phyloP scores from a whole-genome alignment of 2,797 vertebrate species.

The Netta rufina region DNA sequence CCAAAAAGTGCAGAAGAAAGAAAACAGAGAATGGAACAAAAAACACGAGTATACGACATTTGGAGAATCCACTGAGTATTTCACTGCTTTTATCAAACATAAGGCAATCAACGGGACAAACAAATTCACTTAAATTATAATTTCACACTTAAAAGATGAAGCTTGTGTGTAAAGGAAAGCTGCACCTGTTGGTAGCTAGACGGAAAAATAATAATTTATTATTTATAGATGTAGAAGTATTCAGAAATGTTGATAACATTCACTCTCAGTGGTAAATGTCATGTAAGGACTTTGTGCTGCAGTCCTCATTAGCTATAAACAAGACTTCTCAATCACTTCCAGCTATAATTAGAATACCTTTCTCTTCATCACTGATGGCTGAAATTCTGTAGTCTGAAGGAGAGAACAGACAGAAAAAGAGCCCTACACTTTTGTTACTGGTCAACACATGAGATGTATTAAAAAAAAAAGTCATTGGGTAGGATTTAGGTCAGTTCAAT shows the following conservation, averaged over 20 bases:
- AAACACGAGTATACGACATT: background rate
- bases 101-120: fast-evolving
- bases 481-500: background rate
- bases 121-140: background rate
- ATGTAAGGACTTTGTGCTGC: background rate
- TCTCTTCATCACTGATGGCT: background rate
- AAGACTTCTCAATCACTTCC: background rate
- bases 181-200: background rate
- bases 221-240: background rate
- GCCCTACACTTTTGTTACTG: background rate
- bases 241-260: background rate
- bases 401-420: background rate
- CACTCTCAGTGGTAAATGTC: background rate
- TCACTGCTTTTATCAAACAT: background rate
- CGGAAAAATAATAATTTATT: background rate
- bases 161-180: background rate
- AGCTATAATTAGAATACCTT: background rate
- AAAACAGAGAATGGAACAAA: background rate
- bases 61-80: background rate
- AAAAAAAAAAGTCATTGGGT: background rate
- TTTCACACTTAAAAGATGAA: background rate
- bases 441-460: background rate
- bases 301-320: background rate
- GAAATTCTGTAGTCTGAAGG: background rate
- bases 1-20: background rate